phyloP scores from a whole-genome alignment of 2,113 vertebrate genomes.

The Eidolon helvum region DNA sequence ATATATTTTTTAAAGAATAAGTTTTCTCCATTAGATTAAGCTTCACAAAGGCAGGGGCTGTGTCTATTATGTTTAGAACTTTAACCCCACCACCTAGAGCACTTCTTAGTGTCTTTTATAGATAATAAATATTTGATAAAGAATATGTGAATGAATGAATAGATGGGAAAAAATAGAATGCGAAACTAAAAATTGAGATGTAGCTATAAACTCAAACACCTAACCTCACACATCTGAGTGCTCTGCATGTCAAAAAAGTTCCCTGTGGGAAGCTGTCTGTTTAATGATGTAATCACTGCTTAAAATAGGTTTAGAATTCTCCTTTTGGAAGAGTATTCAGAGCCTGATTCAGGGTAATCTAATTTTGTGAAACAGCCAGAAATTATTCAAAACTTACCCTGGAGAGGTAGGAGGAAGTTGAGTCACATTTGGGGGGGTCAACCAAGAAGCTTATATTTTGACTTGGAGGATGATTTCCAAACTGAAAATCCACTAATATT shows the following conservation, averaged over 20 bases:
- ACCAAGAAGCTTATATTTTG: neutral
- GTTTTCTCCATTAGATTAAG: neutral
- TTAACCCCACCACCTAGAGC: neutral
- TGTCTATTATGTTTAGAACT: neutral
- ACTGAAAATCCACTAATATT: neutral
- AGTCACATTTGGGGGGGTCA: neutral
- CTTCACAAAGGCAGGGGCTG: neutral
- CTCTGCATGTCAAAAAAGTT: neutral
- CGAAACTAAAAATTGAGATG: neutral
- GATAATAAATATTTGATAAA: slow-evolving; percentile 8
- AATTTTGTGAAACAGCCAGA: slow-evolving; percentile 27
- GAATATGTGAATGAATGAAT: neutral
- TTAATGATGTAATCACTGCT: neutral
- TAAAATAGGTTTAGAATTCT: neutral
- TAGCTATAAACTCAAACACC: neutral
- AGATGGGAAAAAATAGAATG: neutral
- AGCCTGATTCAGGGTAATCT: neutral
- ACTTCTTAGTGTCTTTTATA: neutral
- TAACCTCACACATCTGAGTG: neutral
- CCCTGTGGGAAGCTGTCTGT: neutral
- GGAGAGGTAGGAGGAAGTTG: neutral
- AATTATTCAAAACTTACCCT: neutral
- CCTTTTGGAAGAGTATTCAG: neutral
- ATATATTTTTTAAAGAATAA: neutral
- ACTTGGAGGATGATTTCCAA: neutral